Conservation (phyloP, 2,113 vertebrate genomes). For the Helogale parvula region DNA sequence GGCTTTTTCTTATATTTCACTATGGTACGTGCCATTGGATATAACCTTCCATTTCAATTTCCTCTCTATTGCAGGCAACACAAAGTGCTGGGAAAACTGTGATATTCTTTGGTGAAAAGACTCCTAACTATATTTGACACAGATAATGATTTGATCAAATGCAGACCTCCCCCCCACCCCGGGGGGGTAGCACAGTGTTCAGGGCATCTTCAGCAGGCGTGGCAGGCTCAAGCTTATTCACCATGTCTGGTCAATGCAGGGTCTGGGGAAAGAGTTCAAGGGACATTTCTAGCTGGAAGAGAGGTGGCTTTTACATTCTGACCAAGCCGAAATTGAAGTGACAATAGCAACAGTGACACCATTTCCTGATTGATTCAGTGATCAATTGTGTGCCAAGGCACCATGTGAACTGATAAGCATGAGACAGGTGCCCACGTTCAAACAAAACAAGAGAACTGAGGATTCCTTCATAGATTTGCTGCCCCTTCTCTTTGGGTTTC, state of each 20-base stretch:
- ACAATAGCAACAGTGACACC: background rate
- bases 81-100: conserved; percentile 26
- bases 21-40: background rate
- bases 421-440: fast-evolving
- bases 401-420: fast-evolving
- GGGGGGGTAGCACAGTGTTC: too few species aligned
- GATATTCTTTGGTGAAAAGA: conserved; percentile 53
- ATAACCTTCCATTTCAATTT: conserved; percentile 58
- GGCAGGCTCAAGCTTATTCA: fast-evolving
- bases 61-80: background rate
- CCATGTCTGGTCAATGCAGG: fast-evolving
- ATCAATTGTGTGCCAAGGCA: too few species aligned
- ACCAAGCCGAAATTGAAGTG: background rate
- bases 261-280: background rate
- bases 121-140: conserved; percentile 19
- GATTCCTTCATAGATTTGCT: background rate
- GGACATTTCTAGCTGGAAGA: background rate
- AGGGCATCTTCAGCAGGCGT: background rate
- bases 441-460: background rate
- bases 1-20: conserved; percentile 11
- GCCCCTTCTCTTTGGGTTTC: background rate
- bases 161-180: background rate
- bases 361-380: background rate
- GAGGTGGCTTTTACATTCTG: background rate
- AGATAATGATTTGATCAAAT: conserved; percentile 22